Evolutionary conservation across 2,113 vertebrate genomes (phyloP), one percentile per base, ranked within the genome.

Genomic region (Suncus etruscus): DNA sequence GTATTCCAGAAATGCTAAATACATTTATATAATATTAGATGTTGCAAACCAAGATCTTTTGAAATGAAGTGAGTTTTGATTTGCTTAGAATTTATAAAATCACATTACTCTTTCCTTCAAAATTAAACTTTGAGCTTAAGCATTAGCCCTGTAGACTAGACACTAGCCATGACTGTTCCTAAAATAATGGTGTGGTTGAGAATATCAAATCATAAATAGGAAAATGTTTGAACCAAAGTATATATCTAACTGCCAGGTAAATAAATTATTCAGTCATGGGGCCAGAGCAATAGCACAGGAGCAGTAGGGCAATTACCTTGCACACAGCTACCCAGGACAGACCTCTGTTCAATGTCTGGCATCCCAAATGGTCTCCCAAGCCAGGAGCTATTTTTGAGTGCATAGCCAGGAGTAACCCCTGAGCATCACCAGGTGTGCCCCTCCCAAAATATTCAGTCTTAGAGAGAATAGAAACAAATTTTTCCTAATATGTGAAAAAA

Each of bases 381-480:
- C 39, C 39, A 39, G 39, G 39, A 39, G 39, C 39, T 39, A 39
- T 39, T 39, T 39, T 39, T 39, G 39, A 39, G 39, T 3, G 3
- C 39, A 39, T 39, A 39, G 39, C 39, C 39, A 39, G 39, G 39
- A 39, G 39, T 39, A 39, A 39, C 39, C 39, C 39, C 39, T 39
- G 39, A 39, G 39, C 39, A 39, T 39, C 5, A 39, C 39, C 39
- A 39, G 39, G 39, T 39, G 39, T 39, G 39, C 3, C 39, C 39
- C 39, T 5, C 39, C 3, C 3, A 39, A 39, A 39, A 39, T 3
- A 39, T 3, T 58, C 18, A 48, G 11, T 1, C 0, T 50, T 61
- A 66, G 0, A 58, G 24, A 27, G 1, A 2, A 1, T 58, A 7
- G 6, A 86, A 87, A 50, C 9, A 66, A 3, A n/a, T 25, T 24